Conservation (phyloP, 92 coral and sea anemone genomes). For the Zoanthus gigantus region DNA sequence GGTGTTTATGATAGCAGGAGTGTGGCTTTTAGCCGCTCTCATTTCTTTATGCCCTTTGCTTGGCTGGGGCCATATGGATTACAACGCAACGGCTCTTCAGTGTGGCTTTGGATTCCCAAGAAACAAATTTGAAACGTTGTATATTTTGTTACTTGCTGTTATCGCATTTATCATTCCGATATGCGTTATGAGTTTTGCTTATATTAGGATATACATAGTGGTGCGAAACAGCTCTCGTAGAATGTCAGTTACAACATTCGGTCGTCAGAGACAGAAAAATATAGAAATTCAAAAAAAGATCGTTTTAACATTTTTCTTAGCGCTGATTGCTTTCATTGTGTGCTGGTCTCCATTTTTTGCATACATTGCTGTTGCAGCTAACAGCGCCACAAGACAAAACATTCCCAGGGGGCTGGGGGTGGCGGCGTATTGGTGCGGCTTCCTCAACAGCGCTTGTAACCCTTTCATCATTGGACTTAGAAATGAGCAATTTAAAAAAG, state of each 20-base stretch:
- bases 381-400: constrained; percentile 57
- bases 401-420: constrained; percentile 84
- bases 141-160: constrained; percentile 68
- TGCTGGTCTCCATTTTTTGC: constrained; percentile 89
- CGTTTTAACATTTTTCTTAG: constrained; percentile 80
- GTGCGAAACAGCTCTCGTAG: constrained; percentile 75
- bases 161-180: constrained; percentile 76
- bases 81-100: constrained; percentile 80
- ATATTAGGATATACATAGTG: constrained; percentile 65
- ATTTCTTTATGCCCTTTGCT: constrained; percentile 78
- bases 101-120: constrained; percentile 85
- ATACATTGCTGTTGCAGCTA: constrained; percentile 75
- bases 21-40: constrained; percentile 70
- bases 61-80: constrained; percentile 86
- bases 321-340: constrained; percentile 75
- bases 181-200: constrained; percentile 72
- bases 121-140: constrained; percentile 60
- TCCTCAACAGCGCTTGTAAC: constrained; percentile 79
- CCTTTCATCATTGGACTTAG: constrained; percentile 87
- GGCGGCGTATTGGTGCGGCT: constrained; percentile 88
- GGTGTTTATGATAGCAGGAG: constrained; percentile 60
- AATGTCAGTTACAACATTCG: constrained; percentile 66
- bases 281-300: constrained; percentile 67
- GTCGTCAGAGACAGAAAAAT: constrained; percentile 54
- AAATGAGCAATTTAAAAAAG: constrained; percentile 69